Conservation (phyloP, 2,888 invertebrate species). For the Scaptomyza caliginosa region DNA sequence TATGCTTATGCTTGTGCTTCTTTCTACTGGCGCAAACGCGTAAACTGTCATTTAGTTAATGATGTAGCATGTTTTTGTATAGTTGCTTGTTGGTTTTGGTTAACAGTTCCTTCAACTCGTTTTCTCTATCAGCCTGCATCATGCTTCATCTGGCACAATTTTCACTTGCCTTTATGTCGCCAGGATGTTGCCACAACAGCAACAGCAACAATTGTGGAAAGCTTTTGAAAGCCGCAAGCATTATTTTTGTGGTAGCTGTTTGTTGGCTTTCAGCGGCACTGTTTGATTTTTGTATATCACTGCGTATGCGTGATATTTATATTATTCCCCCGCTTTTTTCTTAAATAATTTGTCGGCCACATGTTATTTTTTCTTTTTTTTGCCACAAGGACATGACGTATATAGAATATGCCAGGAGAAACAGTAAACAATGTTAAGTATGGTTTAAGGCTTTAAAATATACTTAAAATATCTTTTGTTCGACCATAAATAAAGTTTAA, state of each 20-base stretch:
- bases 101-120: conserved; percentile 5
- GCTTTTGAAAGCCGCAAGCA: conserved; percentile 31
- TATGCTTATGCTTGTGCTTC: conserved; percentile 10
- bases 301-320: conserved; percentile 9
- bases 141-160: conserved; percentile 59
- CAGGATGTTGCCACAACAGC: conserved; percentile 42
- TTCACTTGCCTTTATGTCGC: conserved; percentile 56
- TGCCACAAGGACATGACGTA: conserved; percentile 32
- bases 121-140: background rate
- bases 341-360: conserved; percentile 10
- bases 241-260: conserved; percentile 13
- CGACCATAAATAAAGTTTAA: background rate
- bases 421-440: background rate
- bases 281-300: conserved; percentile 14
- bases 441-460: background rate
- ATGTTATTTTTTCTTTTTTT: conserved; percentile 27
- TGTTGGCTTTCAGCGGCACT: conserved; percentile 15
- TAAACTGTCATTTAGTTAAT: conserved; percentile 80
- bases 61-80: conserved; percentile 72
- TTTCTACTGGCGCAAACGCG: conserved; percentile 51
- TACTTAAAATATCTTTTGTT: background rate
- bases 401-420: conserved; percentile 9
- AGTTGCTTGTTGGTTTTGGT: conserved; percentile 7
- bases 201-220: conserved; percentile 4
- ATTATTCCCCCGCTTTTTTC: background rate